Evolutionary conservation across 2,797 vertebrate species (phyloP).

Genomic region (Valencia hispanica): DNA sequence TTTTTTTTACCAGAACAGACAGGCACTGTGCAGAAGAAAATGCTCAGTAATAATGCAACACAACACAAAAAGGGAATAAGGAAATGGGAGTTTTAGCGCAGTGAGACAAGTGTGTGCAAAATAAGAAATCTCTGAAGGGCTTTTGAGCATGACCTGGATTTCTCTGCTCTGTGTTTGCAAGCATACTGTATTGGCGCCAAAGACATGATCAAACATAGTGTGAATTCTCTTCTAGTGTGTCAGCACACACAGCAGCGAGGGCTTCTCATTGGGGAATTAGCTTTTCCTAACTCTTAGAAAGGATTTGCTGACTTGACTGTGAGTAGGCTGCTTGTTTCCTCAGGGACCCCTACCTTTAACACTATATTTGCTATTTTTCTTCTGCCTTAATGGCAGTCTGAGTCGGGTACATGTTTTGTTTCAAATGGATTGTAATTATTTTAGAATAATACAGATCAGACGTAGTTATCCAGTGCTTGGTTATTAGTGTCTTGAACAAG

Average conservation of each 20-base stretch:
- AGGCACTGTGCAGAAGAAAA: constrained; percentile 14
- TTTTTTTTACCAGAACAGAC: constrained; percentile 22
- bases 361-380: constrained; percentile 34
- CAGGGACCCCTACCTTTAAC: constrained; percentile 10
- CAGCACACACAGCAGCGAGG: constrained; percentile 47
- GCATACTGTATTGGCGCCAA: constrained; percentile 55
- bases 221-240: constrained; percentile 61
- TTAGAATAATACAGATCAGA: constrained; percentile 8
- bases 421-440: not conserved
- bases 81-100: constrained; percentile 30
- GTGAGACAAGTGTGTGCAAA: constrained; percentile 53
- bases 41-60: constrained; percentile 48
- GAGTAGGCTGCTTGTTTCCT: constrained; percentile 39
- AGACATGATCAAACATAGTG: constrained; percentile 69
- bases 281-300: constrained; percentile 42
- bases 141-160: constrained; percentile 74
- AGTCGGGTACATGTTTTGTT: not conserved
- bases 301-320: constrained; percentile 37
- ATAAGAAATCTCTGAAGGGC: constrained; percentile 52
- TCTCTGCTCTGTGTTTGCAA: constrained; percentile 62
- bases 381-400: constrained; percentile 22
- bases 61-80: constrained; percentile 35
- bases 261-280: constrained; percentile 43
- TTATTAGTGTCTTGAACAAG: constrained; percentile 3
- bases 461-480: constrained; percentile 3